Evolutionary conservation across 92 coral and sea anemone genomes (phyloP).

Genomic region (Plumapathes pennacea): DNA sequence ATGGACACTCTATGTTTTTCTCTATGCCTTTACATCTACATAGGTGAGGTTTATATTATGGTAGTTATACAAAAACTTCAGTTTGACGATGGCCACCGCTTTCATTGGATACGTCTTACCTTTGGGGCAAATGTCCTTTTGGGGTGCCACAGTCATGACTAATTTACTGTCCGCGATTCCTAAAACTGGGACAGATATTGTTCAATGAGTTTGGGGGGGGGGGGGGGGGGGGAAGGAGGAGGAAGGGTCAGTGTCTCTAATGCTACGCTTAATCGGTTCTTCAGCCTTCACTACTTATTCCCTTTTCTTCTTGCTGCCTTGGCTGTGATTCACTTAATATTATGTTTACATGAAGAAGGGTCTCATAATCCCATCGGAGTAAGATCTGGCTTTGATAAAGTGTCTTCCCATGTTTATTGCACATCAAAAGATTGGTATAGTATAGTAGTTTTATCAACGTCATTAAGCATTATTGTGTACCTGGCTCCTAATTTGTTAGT

Average conservation of each 20-base stretch:
- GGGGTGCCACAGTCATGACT: constrained; percentile 57
- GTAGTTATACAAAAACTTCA: constrained; percentile 25
- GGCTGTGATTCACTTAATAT: constrained; percentile 26
- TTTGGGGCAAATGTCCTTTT: constrained; percentile 59
- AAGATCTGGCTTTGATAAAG: constrained; percentile 39
- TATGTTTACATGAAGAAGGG: constrained; percentile 46
- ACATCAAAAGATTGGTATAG: constrained; percentile 45
- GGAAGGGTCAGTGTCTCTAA: constrained; percentile 50
- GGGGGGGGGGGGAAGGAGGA: constrained; percentile 57
- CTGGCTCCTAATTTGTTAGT: constrained; percentile 39
- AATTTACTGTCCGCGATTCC: constrained; percentile 48
- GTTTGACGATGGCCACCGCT: constrained; percentile 48
- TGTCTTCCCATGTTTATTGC: constrained; percentile 51
- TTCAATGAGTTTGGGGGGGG: constrained; percentile 53
- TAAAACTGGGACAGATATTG: constrained; percentile 41
- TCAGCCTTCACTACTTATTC: constrained; percentile 34
- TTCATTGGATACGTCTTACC: constrained; percentile 51
- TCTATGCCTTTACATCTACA: constrained; percentile 34
- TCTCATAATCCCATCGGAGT: constrained; percentile 52
- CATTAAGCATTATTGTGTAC: constrained; percentile 17
- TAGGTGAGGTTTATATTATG: constrained; percentile 48
- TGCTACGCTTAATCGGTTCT: constrained; percentile 51
- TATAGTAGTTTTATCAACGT: constrained; percentile 22
- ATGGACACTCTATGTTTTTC: constrained; percentile 42
- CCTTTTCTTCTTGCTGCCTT: constrained; percentile 44